phyloP scores from a whole-genome alignment of 1,140 invertebrate genomes.

The Caligus rogercresseyi region DNA sequence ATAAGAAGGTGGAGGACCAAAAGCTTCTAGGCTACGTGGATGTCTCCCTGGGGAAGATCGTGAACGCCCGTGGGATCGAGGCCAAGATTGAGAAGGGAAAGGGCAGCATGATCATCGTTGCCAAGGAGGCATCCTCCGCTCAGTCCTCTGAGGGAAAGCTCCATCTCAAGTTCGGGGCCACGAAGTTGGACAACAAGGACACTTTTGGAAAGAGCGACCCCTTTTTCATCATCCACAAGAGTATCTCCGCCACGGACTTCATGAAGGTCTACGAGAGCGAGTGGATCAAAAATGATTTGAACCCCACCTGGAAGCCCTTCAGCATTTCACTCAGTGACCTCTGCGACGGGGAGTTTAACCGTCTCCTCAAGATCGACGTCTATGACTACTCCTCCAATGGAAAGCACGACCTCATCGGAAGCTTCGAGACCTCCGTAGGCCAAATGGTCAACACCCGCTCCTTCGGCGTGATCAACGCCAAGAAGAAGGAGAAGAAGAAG shows the following conservation, averaged over 20 bases:
- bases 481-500: constrained; percentile 33
- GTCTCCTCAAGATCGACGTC: constrained; percentile 32
- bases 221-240: constrained; percentile 34
- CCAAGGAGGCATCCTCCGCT: constrained; percentile 33
- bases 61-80: constrained; percentile 24
- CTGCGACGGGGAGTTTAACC: constrained; percentile 37
- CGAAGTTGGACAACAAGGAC: constrained; percentile 36
- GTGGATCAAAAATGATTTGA: constrained; percentile 36
- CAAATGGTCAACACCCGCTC: constrained; percentile 22
- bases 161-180: constrained; percentile 32
- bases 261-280: constrained; percentile 38
- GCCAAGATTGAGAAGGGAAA: constrained; percentile 22
- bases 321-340: constrained; percentile 32
- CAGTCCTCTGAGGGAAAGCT: constrained; percentile 32
- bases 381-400: constrained; percentile 35
- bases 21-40: constrained; percentile 36
- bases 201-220: constrained; percentile 39
- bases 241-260: constrained; percentile 33
- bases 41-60: constrained; percentile 36
- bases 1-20: constrained; percentile 26
- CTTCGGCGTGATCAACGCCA: constrained; percentile 31
- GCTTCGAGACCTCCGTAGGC: constrained; percentile 30
- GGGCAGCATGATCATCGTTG: constrained; percentile 29
- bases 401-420: constrained; percentile 34
- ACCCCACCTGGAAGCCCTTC: constrained; percentile 39